Evolutionary conservation across 2,888 invertebrate genomes (phyloP).

Genomic region (Podabrus alpinus): DNA sequence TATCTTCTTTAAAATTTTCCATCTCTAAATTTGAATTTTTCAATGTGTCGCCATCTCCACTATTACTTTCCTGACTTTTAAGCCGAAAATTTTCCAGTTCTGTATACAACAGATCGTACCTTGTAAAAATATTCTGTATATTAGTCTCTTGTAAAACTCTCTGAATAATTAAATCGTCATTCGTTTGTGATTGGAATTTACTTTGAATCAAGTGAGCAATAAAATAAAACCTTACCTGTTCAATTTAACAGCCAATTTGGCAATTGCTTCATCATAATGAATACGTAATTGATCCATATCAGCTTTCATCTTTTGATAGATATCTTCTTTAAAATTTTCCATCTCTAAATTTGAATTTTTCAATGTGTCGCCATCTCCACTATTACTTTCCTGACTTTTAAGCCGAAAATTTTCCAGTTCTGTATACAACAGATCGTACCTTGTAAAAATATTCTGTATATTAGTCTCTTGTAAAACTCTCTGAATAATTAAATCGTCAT

Average conservation of each 20-base stretch:
- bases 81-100: constrained; percentile 9
- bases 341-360: constrained; percentile 37
- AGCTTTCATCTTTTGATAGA: constrained; percentile 61
- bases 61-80: background rate
- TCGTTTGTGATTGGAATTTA: constrained; percentile 43
- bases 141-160: constrained; percentile 23
- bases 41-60: constrained; percentile 13
- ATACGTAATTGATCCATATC: constrained; percentile 58
- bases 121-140: constrained; percentile 38
- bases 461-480: constrained; percentile 23
- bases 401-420: constrained; percentile 9
- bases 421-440: constrained; percentile 25
- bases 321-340: constrained; percentile 48
- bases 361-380: constrained; percentile 13
- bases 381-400: background rate
- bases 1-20: constrained; percentile 48
- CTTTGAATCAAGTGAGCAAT: constrained; percentile 49
- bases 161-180: constrained; percentile 41
- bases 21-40: constrained; percentile 37
- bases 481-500: constrained; percentile 41
- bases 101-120: constrained; percentile 25
- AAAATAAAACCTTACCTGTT: too few species aligned
- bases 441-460: constrained; percentile 38
- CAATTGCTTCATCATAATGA: constrained; percentile 31
- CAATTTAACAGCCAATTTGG: too few species aligned